Evolutionary conservation across 2,888 invertebrate species (phyloP), one percentile per base, ranked within the genome.

Genomic region (Andrena trimmerana): DNA sequence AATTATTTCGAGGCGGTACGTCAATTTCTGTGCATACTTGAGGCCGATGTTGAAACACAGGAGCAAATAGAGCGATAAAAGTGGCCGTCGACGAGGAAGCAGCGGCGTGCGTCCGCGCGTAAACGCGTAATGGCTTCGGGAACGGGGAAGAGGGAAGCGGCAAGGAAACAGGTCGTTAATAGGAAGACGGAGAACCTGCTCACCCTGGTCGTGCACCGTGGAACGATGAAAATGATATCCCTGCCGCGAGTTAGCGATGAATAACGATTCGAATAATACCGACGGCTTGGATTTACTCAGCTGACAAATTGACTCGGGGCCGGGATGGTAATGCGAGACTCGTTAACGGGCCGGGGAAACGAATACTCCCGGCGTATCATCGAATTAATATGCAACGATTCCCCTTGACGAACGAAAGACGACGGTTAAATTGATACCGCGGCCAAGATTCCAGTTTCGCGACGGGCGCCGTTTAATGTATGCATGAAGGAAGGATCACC

Each of bases 21-120:
- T 27, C 33, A 52, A 72, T 65, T 65, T 52, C 69, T 48, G 36
- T 57, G 50, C 10, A 50, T 62, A 63, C 54, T 20, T 13, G 8
- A 13, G 20, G 20, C 27, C 8, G 7, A 20, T 36, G 59, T 29
- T 5, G 60, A 57, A 48, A 57, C 48, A 27, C 13, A 68, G 10
- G 24, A 16, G 62, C 69, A 83, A 84, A 84, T 84, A 67, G 84
- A 65, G 76, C 73, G 69, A 54, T 65, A 71, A 79, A 77, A 73
- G 73, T 74, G 69, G 66, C 31, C 63, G 24, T 42, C 70, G 66
- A 52, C 65, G 33, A 48, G 2, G 29, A n/a, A 42, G 2, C 57
- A 36, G 48, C 33, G 31, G 20, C 63, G 68, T 50, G 78, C 27
- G 78, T 68, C 16, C 68, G 63, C 68, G 68, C 48, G 33, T 54